Conservation (phyloP, 2,888 invertebrate genomes). For the Lithophane socia region DNA sequence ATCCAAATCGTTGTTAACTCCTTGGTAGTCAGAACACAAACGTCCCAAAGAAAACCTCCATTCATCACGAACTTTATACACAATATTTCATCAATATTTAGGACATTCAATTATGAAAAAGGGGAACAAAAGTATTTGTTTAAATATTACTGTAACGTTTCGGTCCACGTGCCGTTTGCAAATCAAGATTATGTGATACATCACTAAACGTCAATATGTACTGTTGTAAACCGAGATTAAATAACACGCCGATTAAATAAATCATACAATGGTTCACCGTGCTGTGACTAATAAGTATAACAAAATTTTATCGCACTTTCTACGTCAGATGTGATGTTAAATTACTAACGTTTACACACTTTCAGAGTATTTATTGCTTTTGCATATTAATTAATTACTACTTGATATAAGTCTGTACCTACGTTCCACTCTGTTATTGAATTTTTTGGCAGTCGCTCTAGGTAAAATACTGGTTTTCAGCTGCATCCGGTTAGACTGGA, state of each 20-base stretch:
- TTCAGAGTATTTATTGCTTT: conserved; percentile 44
- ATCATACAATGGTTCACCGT: conserved; percentile 38
- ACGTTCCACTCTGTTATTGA: conserved; percentile 1
- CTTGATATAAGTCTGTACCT: conserved; percentile 14
- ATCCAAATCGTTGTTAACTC: background rate
- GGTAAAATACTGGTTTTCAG: no score
- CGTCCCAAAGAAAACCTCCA: background rate
- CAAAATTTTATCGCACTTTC: conserved; percentile 66
- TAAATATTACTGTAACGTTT: conserved; percentile 15
- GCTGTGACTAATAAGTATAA: conserved; percentile 65
- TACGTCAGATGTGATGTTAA: conserved; percentile 60
- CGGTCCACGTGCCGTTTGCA: conserved; percentile 4
- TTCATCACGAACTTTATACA: background rate
- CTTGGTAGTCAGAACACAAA: conserved; percentile 4
- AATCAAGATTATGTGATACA: conserved; percentile 25
- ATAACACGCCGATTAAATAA: conserved; percentile 53
- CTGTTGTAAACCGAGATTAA: conserved; percentile 42
- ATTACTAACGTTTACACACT: conserved; percentile 55
- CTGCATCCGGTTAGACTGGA: no score
- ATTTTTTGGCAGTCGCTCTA: no score
- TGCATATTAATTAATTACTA: conserved; percentile 55
- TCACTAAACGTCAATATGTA: conserved; percentile 31
- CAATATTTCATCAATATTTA: background rate
- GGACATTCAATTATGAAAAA: background rate
- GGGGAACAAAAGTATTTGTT: conserved; percentile 14